Percentiles rank a stretch among this genome's conserved stretches.
phyloP scores from a whole-genome alignment of 1,140 invertebrate species.

The Drosophila carrolli region DNA sequence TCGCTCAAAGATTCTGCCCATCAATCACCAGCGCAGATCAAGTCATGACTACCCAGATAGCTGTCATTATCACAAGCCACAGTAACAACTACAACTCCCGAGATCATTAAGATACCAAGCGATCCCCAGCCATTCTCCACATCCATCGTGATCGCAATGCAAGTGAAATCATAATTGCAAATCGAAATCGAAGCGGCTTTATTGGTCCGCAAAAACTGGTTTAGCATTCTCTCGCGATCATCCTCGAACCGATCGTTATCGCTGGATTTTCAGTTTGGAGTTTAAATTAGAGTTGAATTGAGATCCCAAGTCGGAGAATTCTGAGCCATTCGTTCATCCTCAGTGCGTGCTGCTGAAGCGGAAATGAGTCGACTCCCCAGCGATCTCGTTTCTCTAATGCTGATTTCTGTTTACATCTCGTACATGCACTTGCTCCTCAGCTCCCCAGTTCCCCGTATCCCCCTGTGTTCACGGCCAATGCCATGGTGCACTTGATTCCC shows the following conservation, averaged over 20 bases:
- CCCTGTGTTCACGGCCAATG: conserved; percentile 17
- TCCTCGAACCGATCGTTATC: conserved; percentile 24
- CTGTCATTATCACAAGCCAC: conserved; percentile 40
- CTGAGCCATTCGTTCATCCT: conserved; percentile 77
- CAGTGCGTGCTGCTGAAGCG: conserved; percentile 71
- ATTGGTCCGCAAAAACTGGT: conserved; percentile 68
- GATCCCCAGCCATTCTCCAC: conserved; percentile 28
- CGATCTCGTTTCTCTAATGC: conserved; percentile 36
- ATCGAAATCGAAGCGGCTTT: conserved; percentile 59
- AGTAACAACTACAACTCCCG: conserved; percentile 7
- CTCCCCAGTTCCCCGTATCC: neutral
- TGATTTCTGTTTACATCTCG: conserved; percentile 39
- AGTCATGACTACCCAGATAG: conserved; percentile 19
- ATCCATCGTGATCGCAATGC: conserved; percentile 47
- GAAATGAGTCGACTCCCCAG: conserved; percentile 55
- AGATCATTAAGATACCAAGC: conserved; percentile 38
- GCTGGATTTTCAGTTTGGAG: conserved; percentile 3
- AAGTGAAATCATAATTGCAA: conserved; percentile 81
- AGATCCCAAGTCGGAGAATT: conserved; percentile 30
- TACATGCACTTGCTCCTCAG: conserved; percentile 13
- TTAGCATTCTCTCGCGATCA: conserved; percentile 49
- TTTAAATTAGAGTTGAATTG: neutral
- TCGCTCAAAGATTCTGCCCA: conserved; percentile 23
- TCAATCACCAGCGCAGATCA: conserved; percentile 47
- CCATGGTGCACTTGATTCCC: conserved; percentile 45